phyloP scores from a whole-genome alignment of 1,140 invertebrate genomes.

The Nephila pilipes region DNA sequence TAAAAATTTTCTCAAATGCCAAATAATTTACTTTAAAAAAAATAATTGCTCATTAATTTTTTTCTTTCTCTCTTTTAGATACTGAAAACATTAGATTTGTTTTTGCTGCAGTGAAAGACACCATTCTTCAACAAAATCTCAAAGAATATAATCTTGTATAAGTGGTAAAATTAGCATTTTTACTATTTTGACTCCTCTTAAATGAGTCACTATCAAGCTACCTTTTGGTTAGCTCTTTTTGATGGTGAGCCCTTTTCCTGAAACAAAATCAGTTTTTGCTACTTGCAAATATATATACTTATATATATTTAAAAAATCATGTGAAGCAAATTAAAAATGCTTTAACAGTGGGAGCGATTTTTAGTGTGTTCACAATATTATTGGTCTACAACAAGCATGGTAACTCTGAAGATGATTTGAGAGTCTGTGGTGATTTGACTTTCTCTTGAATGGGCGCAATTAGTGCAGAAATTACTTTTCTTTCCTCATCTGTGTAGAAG shows the following conservation, averaged over 20 bases:
- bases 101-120: conserved; percentile 99
- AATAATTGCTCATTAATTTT: background rate
- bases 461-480: conserved; percentile 43
- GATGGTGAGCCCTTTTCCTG: conserved; percentile 52
- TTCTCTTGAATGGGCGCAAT: conserved; percentile 49
- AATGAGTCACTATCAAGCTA: conserved; percentile 69
- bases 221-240: conserved; percentile 73
- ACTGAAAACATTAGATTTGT: conserved; percentile 99
- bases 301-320: conserved; percentile 50
- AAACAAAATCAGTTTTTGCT: conserved; percentile 74
- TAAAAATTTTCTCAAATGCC: too few relatives aligned
- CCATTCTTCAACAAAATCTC: conserved; percentile 98
- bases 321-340: conserved; percentile 50
- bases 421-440: background rate
- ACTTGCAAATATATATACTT: conserved; percentile 69
- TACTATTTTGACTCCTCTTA: conserved; percentile 58
- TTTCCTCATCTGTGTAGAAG: conserved; percentile 35
- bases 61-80: conserved; percentile 86
- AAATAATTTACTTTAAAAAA: background rate
- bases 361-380: conserved; percentile 45
- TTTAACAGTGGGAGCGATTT: conserved; percentile 45
- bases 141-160: conserved; percentile 98
- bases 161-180: conserved; percentile 69
- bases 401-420: conserved; percentile 38
- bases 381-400: conserved; percentile 27